A percentile compares a stretch with the other conserved stretches of the same genome.
These are phyloP conservation scores for Sebastes trivittatus DNA, from an alignment of 2,797 vertebrate genomes.

Conservation along the genomic window DNA sequence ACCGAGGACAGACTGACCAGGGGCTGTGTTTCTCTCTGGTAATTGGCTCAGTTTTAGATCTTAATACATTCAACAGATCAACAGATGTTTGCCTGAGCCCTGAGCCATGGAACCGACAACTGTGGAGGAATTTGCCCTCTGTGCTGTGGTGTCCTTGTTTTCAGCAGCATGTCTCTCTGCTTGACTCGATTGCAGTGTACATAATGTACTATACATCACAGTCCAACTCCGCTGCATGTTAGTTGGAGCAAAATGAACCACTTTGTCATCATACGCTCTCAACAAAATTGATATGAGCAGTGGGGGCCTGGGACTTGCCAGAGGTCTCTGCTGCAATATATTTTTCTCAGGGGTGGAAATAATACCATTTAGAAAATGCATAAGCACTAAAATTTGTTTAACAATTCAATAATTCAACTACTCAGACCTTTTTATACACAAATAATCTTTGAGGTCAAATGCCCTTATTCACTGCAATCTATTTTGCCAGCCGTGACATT, in stretches of 20 bases:
- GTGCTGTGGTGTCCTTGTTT: constrained; percentile 53
- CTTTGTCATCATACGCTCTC: not conserved
- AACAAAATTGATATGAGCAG: not conserved
- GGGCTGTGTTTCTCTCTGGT: constrained; percentile 64
- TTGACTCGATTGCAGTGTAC: constrained; percentile 27
- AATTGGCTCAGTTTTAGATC: constrained; percentile 75
- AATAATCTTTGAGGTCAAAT: not conserved
- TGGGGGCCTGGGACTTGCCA: not conserved
- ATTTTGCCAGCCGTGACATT: not conserved
- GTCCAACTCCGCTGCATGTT: constrained; percentile 18
- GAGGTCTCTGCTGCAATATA: not conserved
- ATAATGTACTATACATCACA: constrained; percentile 15
- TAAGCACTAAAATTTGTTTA: not conserved
- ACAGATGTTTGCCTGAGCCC: constrained; percentile 74
- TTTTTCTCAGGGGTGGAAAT: not conserved
- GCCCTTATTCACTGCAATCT: not conserved
- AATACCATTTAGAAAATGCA: not conserved
- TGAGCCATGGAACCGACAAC: constrained; percentile 58
- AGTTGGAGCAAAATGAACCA: constrained; percentile 5
- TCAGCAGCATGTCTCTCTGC: constrained; percentile 25
- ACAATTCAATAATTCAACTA: not conserved
- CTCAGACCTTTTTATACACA: not conserved
- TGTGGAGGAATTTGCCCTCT: constrained; percentile 65
- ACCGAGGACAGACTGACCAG: constrained; percentile 60
- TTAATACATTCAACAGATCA: constrained; percentile 75